Conservation (phyloP, 2,797 vertebrate genomes). For the Peromyscus nudipes region DNA sequence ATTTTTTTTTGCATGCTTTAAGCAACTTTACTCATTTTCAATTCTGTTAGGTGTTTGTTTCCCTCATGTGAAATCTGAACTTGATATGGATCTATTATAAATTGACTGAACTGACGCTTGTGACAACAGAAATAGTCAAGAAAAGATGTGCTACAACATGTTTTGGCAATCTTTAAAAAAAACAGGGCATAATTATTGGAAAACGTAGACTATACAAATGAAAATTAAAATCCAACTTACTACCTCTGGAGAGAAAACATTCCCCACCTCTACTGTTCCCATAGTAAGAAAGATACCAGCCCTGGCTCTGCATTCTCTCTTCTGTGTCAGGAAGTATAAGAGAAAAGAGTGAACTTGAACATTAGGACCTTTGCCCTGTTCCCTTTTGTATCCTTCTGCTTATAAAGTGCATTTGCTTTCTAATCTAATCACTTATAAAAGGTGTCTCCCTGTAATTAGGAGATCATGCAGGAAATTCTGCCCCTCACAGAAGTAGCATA, state of each 20-base stretch:
- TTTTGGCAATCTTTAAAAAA: neutral
- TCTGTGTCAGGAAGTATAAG: neutral
- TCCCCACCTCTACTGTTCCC: neutral
- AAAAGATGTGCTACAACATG: neutral
- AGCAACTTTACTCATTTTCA: neutral
- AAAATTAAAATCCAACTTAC: neutral
- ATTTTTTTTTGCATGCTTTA: neutral
- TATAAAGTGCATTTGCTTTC: neutral
- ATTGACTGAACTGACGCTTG: neutral
- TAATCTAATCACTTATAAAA: neutral
- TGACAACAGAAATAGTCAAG: neutral
- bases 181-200: neutral
- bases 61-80: neutral
- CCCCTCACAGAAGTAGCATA: neutral
- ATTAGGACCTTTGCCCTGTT: neutral
- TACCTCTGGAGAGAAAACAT: neutral
- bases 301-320: neutral
- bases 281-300: neutral
- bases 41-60: neutral
- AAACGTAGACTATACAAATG: neutral
- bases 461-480: neutral
- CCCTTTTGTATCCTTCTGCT: neutral
- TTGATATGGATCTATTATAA: neutral
- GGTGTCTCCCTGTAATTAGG: neutral
- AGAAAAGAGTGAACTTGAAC: neutral